These are phyloP conservation scores for Tauraco erythrolophus DNA, from an alignment of 2,113 vertebrate species.

Conservation along the genomic window DNA sequence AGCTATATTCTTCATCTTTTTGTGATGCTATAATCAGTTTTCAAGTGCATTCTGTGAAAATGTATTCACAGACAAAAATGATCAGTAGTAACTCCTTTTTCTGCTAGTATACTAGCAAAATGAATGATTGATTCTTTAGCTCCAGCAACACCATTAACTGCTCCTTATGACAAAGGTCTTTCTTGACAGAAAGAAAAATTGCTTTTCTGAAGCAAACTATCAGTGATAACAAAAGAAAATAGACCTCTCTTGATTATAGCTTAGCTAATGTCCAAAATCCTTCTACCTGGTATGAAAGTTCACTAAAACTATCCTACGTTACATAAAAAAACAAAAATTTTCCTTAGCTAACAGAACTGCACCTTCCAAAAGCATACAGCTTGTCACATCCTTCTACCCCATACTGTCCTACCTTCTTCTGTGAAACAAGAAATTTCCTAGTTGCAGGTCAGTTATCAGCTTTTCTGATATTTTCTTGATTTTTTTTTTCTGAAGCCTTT, in stretches of 20 bases:
- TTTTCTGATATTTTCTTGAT: background rate
- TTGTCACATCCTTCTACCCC: background rate
- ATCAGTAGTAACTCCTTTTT: background rate
- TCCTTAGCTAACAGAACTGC: background rate
- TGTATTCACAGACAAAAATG: background rate
- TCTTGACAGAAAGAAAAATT: accelerated
- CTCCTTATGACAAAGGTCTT: background rate
- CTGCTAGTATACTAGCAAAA: background rate
- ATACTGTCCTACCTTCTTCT: background rate
- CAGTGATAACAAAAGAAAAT: background rate
- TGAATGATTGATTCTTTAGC: background rate
- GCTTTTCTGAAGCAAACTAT: background rate
- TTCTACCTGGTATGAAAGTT: background rate
- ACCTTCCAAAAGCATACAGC: background rate
- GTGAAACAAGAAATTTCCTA: background rate
- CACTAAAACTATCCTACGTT: background rate
- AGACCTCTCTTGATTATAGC: background rate
- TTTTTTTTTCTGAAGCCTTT: background rate
- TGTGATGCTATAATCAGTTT: background rate
- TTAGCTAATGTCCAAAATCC: background rate
- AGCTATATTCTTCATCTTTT: background rate
- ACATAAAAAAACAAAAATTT: background rate
- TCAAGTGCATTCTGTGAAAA: background rate
- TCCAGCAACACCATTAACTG: background rate
- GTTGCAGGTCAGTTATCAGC: background rate